Base-by-base conservation (phyloP, 2,888 invertebrate species). In the Sinotaia quadrata region DNA sequence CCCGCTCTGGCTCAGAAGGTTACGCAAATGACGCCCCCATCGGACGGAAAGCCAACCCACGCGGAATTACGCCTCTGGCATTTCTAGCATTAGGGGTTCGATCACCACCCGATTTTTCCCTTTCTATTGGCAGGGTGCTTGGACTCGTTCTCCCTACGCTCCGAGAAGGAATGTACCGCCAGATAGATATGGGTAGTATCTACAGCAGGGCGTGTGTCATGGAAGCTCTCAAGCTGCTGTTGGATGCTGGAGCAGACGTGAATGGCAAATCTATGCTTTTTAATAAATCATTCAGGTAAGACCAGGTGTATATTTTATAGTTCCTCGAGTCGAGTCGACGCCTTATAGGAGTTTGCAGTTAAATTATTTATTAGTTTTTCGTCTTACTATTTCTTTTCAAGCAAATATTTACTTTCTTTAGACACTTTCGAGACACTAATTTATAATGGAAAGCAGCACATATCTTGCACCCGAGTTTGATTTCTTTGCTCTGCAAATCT, bases 61-160 rank as follows among this genome's bases (percentile, higher is more conserved):
- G 56, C 29, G 56, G 56, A 2, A 31, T 65, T 7, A 54, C 65
- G 15, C 8, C 56, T 2, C 56, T 65, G 4, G 65, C 56, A 24
- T 31, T 65, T n/a, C 44, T 65, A 34, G 65, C 65, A 2, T 33
- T 65, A 24, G 65, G 65, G n/a, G 37, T 65, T 44, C 41, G 65
- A 4, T 65, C 65, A 0, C 65, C 65, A 2, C 65, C 65, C 7
- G 65, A 65, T 34, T 65, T 65, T 34, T 65, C 65, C 4, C 44
- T 65, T 41, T 65, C 65, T 44, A 54, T 65, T 33, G 65, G 65
- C 33, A 54, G 54, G 24, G 52, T 41, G 33, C 65, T 65, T 41
- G 65, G 65, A 3, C 47, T 65, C 33, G 65, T 65, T 54, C 65
- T 54, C 33, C 54, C 65, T 29, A 56, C 56, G 2, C 56, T 65